Evolutionary conservation across 2,113 vertebrate genomes (phyloP).

Genomic region (Pyrgilauda ruficollis): DNA sequence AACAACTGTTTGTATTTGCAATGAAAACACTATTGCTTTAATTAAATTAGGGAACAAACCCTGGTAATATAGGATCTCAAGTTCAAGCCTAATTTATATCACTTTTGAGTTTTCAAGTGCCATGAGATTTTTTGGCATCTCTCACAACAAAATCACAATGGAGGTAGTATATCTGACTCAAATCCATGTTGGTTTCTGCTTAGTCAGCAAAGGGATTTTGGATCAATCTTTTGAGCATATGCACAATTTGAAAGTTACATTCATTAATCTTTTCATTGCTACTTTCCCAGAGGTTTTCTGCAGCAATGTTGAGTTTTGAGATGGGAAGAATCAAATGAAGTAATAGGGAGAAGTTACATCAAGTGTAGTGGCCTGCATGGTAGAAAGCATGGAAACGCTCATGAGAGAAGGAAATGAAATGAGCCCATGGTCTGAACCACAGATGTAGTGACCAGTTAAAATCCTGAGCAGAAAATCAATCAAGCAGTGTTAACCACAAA

Average conservation of each 20-base stretch:
- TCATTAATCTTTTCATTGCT: slow-evolving; percentile 28
- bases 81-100: background rate
- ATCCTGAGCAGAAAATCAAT: slow-evolving; percentile 3
- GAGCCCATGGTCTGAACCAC: background rate
- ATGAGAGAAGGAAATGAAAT: background rate
- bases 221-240: background rate
- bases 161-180: background rate
- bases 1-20: background rate
- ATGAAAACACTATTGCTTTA: background rate
- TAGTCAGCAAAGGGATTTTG: background rate
- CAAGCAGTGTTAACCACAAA: slow-evolving; percentile 11
- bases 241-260: background rate
- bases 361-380: background rate
- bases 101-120: background rate
- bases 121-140: background rate
- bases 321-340: background rate
- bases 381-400: background rate
- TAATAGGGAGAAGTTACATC: slow-evolving; percentile 27
- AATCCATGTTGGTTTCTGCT: background rate
- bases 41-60: background rate
- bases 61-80: background rate
- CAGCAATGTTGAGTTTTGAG: background rate
- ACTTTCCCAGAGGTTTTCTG: background rate
- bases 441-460: slow-evolving; percentile 29
- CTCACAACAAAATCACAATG: background rate